These are phyloP conservation scores for Ridgeia piscesae DNA, from an alignment of 1,140 invertebrate genomes.

Conservation along the genomic window DNA sequence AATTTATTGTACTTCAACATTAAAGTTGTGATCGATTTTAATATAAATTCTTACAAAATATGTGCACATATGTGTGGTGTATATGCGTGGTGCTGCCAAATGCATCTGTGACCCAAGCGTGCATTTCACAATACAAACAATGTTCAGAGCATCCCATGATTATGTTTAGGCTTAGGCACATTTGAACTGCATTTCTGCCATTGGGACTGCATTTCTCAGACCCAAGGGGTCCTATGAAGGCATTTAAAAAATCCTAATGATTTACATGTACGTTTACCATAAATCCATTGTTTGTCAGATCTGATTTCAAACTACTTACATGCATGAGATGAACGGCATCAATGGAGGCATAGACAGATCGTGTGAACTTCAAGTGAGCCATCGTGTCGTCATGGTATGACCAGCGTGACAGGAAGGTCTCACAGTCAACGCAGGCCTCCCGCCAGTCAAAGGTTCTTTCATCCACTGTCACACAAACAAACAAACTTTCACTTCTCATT, in stretches of 20 bases:
- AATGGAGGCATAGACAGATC: conserved; percentile 42
- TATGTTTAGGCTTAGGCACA: no score
- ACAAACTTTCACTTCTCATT: not conserved
- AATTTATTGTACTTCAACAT: no score
- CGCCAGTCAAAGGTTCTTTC: conserved; percentile 42
- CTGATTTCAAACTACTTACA: conserved; percentile 30
- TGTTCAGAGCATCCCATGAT: no score
- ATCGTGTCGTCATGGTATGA: conserved; percentile 30
- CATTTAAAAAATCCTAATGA: not conserved
- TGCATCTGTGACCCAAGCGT: no score
- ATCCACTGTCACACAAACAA: not conserved
- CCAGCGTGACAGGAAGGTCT: conserved; percentile 46
- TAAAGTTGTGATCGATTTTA: no score
- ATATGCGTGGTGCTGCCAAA: no score
- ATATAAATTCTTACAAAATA: no score
- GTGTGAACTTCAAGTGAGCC: conserved; percentile 37
- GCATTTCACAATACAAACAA: no score
- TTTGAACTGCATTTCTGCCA: no score
- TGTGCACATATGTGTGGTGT: no score
- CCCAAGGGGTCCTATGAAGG: no score
- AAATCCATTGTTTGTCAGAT: not conserved
- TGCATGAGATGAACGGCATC: conserved; percentile 49
- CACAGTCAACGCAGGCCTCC: conserved; percentile 47
- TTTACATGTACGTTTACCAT: not conserved
- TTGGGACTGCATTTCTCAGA: no score